phyloP scores from a whole-genome alignment of 1,140 invertebrate genomes.

The Drosophila orena region DNA sequence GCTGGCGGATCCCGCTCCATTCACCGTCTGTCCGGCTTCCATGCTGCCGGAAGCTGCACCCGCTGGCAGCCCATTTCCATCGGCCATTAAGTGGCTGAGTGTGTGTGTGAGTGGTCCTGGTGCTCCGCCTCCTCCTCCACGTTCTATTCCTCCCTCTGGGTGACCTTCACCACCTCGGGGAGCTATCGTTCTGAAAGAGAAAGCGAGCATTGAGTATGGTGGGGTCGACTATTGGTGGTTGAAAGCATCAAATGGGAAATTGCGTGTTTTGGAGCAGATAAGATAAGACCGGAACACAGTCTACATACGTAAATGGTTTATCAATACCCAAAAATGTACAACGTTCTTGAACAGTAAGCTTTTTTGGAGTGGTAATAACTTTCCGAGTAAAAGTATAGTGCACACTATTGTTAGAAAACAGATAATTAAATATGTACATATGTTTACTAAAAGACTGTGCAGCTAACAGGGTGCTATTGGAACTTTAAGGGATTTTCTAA shows the following conservation, averaged over 20 bases:
- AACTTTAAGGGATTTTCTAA: not conserved
- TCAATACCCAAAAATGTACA: not conserved
- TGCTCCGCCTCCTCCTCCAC: constrained; percentile 26
- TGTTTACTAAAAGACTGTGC: too few species aligned
- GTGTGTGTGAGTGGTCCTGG: constrained; percentile 29
- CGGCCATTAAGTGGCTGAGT: constrained; percentile 74
- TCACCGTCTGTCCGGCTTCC: constrained; percentile 58
- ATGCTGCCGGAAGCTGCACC: constrained; percentile 70
- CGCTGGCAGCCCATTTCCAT: constrained; percentile 80
- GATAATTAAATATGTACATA: too few species aligned
- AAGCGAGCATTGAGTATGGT: constrained; percentile 19
- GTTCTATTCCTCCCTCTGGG: constrained; percentile 8
- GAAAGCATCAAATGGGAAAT: constrained; percentile 28
- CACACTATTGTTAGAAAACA: not conserved
- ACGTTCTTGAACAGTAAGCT: not conserved
- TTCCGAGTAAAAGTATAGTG: too few species aligned
- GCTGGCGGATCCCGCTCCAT: constrained; percentile 31
- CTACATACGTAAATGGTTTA: constrained; percentile 22
- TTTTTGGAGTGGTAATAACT: not conserved
- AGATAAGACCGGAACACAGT: constrained; percentile 22
- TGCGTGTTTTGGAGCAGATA: constrained; percentile 37
- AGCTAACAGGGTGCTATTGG: not conserved
- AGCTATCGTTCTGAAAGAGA: constrained; percentile 34
- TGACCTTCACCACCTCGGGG: constrained; percentile 23
- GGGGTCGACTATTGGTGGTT: not conserved